A percentile compares a stretch with the other conserved stretches of the same genome.
These are phyloP conservation scores for Laothoe populi DNA, from an alignment of 2,888 invertebrate genomes.

Conservation along the genomic window DNA sequence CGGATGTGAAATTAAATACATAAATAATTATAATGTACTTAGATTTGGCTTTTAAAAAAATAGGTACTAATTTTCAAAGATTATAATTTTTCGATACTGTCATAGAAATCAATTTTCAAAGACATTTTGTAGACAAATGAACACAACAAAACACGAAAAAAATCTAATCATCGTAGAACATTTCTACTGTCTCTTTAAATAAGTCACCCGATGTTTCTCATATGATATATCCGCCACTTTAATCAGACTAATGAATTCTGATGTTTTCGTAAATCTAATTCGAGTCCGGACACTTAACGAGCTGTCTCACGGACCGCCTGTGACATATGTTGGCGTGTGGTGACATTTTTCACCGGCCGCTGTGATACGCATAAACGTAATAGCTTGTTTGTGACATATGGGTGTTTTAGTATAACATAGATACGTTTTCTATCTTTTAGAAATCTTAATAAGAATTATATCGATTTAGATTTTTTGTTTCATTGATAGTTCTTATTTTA, in stretches of 20 bases:
- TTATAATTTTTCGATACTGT: too few species aligned
- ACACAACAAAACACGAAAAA: neutral
- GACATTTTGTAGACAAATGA: too few species aligned
- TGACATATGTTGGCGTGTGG: conserved; percentile 50
- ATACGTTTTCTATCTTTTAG: neutral
- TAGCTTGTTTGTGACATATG: conserved; percentile 38
- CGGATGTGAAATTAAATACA: too few species aligned
- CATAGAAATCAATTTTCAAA: too few species aligned
- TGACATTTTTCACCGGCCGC: conserved; percentile 49
- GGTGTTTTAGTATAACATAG: conserved; percentile 31
- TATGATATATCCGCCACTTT: conserved; percentile 23
- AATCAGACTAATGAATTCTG: conserved; percentile 24
- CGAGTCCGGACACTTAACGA: conserved; percentile 48
- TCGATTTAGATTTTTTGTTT: too few species aligned
- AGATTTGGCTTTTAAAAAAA: too few species aligned
- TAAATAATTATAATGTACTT: too few species aligned
- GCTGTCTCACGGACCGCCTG: conserved; percentile 50
- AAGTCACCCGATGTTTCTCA: conserved; percentile 20
- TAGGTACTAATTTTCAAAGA: too few species aligned
- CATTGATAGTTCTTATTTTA: too few species aligned
- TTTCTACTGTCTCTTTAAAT: neutral
- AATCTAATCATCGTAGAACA: neutral
- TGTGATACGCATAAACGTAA: conserved; percentile 44
- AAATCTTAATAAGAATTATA: too few species aligned
- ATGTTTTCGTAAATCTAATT: conserved; percentile 27